phyloP scores from a whole-genome alignment of 2,888 invertebrate genomes.

The Eremobia ochroleuca region DNA sequence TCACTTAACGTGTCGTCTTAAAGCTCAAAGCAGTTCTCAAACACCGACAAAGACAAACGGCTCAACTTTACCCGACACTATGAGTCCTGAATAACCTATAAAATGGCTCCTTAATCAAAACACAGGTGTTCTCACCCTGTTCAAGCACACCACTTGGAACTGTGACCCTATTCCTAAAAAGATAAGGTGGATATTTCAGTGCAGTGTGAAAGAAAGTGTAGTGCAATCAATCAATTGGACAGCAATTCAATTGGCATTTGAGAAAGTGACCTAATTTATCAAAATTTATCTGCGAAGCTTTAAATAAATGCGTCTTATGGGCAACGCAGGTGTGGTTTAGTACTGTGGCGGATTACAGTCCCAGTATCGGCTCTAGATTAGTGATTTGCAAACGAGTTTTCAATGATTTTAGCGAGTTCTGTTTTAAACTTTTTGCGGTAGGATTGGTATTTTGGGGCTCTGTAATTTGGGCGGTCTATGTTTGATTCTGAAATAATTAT shows the following conservation, averaged over 20 bases:
- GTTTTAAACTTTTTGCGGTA: slow-evolving; percentile 17
- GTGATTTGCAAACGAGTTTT: slow-evolving; percentile 52
- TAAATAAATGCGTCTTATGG: slow-evolving; percentile 66
- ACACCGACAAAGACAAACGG: slow-evolving; percentile 56
- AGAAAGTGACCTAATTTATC: slow-evolving; percentile 78
- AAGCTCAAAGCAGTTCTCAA: slow-evolving; percentile 45
- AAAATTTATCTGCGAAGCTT: slow-evolving; percentile 73
- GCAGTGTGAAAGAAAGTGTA: slow-evolving; percentile 43
- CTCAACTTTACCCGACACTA: slow-evolving; percentile 50
- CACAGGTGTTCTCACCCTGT: slow-evolving; percentile 63
- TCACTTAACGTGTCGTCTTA: slow-evolving; percentile 35
- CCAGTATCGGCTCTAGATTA: slow-evolving; percentile 47
- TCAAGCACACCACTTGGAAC: not conserved
- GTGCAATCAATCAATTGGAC: slow-evolving; percentile 74
- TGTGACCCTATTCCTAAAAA: slow-evolving; percentile 2
- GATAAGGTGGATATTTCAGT: slow-evolving; percentile 61
- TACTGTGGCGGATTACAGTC: slow-evolving; percentile 64
- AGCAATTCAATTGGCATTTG: slow-evolving; percentile 73
- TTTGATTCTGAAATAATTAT: slow-evolving; percentile 1
- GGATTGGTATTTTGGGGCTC: not conserved
- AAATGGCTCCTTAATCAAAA: slow-evolving; percentile 67
- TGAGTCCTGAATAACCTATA: slow-evolving; percentile 62
- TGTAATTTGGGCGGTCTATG: not conserved
- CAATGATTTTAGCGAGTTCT: slow-evolving; percentile 34
- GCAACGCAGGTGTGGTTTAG: slow-evolving; percentile 69